Evolutionary conservation across 2,888 invertebrate species (phyloP), one percentile per base, ranked within the genome.

Genomic region (Agelastica alni): DNA sequence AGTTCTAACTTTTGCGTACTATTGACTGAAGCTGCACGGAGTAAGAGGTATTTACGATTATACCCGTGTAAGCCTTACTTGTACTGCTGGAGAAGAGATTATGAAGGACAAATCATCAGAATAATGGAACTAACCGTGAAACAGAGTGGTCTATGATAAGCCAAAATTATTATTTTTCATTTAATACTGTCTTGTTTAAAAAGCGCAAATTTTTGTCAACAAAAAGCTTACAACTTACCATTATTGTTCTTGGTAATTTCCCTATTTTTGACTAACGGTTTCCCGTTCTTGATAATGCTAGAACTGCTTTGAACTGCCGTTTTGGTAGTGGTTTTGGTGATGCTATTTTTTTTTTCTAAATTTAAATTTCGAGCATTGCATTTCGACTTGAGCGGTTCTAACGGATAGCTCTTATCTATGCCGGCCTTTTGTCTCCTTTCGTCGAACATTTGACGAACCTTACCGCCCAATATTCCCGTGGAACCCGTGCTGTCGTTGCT

Each of bases 361-460:
- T 79, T 69, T 64, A 68, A 66, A 73, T 36, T 53, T 30, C 58
- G 53, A 6, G 41, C 5, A 17, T 55, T 62, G 18, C 58, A 63
- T 68, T 70, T 66, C 78, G 78, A 66, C 59, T 83, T 83, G 49
- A 92, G 81, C 0, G 92, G 92, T 69, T 90, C 88, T 1, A 92
- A 78, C 0, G 90, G 91, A 75, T 91, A 88, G 70, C 91, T 90
- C 66, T 88, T 87, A 76, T 92, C 91, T 60, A 90, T 86, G 26
- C 90, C 90, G 2, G 84, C 85, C 52, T 81, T 81, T 63, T 88
- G 88, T 30, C 90, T 83, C 17, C 90, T 83, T 72, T 91, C 91
- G 70, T 91, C 89, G 70, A 92, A 92, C 88, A 92, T 88, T 78
- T 91, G 91, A 9, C 92, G 85, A 18, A 91, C 91, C 36, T 66